These are phyloP conservation scores for Azorinus chamasolen DNA, from an alignment of 2,888 invertebrate genomes.

Conservation along the genomic window DNA sequence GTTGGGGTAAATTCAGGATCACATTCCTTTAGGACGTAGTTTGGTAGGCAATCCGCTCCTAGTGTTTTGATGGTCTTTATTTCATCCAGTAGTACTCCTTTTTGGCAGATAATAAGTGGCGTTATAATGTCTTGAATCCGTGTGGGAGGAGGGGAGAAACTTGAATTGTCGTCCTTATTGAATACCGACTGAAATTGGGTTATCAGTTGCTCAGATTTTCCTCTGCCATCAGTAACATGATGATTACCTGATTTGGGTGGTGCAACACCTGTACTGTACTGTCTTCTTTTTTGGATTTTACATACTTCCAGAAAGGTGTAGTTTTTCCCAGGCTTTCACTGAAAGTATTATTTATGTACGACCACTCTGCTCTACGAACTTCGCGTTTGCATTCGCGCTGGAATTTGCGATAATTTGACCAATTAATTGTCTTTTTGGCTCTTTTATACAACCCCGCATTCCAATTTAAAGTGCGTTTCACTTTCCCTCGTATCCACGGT, in stretches of 20 bases:
- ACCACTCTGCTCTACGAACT: too few relatives aligned
- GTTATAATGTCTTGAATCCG: slow-evolving; percentile 13
- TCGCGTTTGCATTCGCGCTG: too few relatives aligned
- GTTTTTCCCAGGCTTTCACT: too few relatives aligned
- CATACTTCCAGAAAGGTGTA: too few relatives aligned
- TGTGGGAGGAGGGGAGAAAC: slow-evolving; percentile 3
- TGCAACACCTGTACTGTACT: slow-evolving; percentile 29
- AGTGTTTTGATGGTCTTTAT: slow-evolving; percentile 37
- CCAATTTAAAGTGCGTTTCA: too few relatives aligned
- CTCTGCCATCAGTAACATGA: slow-evolving; percentile 42
- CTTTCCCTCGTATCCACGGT: too few relatives aligned
- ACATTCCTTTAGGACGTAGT: slow-evolving; percentile 47
- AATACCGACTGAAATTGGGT: slow-evolving; percentile 45
- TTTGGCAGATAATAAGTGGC: slow-evolving; percentile 16
- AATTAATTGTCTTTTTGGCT: too few relatives aligned
- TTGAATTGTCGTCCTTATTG: slow-evolving; percentile 22
- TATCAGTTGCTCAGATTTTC: slow-evolving; percentile 39
- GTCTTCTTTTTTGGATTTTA: slow-evolving; percentile 23
- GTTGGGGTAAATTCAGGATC: slow-evolving; percentile 46
- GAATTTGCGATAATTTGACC: too few relatives aligned
- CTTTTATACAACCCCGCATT: too few relatives aligned
- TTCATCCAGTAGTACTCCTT: slow-evolving; percentile 45
- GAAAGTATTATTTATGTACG: too few relatives aligned
- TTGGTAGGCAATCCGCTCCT: slow-evolving; percentile 18
- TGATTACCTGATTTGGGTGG: slow-evolving; percentile 29